Base-by-base conservation (phyloP, 1,140 invertebrate genomes). In the Druon quercuslanigerum region DNA sequence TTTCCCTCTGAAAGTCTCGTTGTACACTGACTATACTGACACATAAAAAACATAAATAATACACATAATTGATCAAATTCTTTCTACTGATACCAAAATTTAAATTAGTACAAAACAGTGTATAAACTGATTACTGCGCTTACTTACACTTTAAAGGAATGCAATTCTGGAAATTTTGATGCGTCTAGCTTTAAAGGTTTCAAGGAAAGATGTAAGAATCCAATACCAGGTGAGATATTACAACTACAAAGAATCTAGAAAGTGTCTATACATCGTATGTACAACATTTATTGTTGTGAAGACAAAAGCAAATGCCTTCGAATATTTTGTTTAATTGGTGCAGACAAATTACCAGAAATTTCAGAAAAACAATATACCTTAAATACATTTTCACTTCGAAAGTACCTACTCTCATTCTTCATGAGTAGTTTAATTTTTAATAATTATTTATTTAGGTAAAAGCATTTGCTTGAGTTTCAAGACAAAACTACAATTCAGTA, bases 141-240 rank as follows among this genome's bases (percentile, higher is more conserved):
- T 66, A 66, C 60, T 66, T 66, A 66, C 6, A 40, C 14, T 66
- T 66, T 46, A 66, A 66, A 46, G 60, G 60, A 66, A 66, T 66
- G 60, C 60, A 40, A 46, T 66, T 66, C 13, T 66, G 60, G 33
- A 46, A 40, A 66, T 66, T 46, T 2, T 66, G 60, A 5, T 40
- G 60, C 60, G 60, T n/a, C 33, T 66, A 66, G 60, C 60, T 5
- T 66, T 66, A 46, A 66, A 13, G 25, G 46, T 66, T 66, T 66
- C n/a, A 14, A 40, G 20, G 2, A 66, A 25, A 66, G 25, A 66
- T 66, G 60, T n/a, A n/a, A 66, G 60, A 3, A 17, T 3, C 60
- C 25, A 66, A 66, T 66, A 25, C 25, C 57, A 66, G 40, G 0
- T 11, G 40, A 46, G 40, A 46, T 46, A 46, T 46, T 11, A 46